These are phyloP conservation scores for Cheilosia variabilis DNA, from an alignment of 2,888 invertebrate species.

Conservation along the genomic window DNA sequence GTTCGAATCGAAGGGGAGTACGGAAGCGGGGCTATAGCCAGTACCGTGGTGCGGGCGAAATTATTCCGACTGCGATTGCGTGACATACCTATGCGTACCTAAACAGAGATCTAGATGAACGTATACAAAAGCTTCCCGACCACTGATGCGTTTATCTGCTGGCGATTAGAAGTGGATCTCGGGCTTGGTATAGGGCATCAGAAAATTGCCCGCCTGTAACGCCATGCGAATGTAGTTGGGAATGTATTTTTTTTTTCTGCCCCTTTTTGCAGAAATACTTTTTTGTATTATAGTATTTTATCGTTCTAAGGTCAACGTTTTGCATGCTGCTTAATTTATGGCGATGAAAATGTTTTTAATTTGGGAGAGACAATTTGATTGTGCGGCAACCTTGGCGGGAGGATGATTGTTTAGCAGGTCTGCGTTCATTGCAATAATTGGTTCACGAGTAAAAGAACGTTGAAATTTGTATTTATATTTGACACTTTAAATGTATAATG, in stretches of 20 bases:
- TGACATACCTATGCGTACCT: conserved; percentile 72
- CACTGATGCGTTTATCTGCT: conserved; percentile 74
- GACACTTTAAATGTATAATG: conserved; percentile 1
- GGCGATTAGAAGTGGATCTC: conserved; percentile 72
- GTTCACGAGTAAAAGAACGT: no score
- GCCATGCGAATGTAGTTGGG: conserved; percentile 51
- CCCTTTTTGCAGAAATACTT: conserved; percentile 22
- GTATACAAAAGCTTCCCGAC: conserved; percentile 63
- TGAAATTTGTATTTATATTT: conserved; percentile 1
- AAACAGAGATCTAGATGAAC: conserved; percentile 64
- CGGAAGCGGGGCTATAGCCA: conserved; percentile 16
- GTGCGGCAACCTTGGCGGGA: conserved; percentile 59
- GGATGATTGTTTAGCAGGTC: conserved; percentile 27
- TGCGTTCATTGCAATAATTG: conserved; percentile 5
- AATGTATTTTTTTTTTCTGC: conserved; percentile 19
- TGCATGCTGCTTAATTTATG: conserved; percentile 48
- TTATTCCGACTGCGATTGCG: conserved; percentile 73
- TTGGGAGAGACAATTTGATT: conserved; percentile 52
- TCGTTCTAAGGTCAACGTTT: conserved; percentile 72
- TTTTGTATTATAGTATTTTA: conserved; percentile 22
- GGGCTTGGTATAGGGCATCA: conserved; percentile 37
- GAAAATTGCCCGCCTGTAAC: conserved; percentile 69
- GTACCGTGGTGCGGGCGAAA: conserved; percentile 35
- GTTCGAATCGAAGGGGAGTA: conserved; percentile 5
- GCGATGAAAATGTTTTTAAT: conserved; percentile 59